A percentile compares a stretch with the other conserved stretches of the same genome.
phyloP scores from a whole-genome alignment of 2,797 vertebrate species.

The Fringilla coelebs region DNA sequence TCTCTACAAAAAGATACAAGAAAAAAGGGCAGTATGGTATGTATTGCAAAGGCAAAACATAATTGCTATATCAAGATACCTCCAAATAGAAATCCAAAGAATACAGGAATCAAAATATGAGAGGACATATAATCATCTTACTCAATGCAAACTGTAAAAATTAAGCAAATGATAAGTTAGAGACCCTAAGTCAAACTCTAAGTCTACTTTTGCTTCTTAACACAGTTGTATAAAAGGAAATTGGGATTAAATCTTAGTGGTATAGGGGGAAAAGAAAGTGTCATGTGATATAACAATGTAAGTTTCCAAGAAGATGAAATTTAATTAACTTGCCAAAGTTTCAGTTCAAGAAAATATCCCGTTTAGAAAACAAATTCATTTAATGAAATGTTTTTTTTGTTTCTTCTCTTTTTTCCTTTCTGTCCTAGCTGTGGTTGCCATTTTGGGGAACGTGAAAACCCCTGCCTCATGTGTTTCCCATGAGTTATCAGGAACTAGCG shows the following conservation, averaged over 20 bases:
- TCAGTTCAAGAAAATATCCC: not conserved
- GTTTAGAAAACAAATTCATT: not conserved
- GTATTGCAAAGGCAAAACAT: not conserved
- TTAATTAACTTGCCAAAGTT: not conserved
- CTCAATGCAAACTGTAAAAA: not conserved
- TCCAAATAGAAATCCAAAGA: not conserved
- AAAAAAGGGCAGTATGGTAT: not conserved
- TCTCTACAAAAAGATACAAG: not conserved
- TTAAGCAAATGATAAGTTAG: not conserved
- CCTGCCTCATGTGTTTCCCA: not conserved
- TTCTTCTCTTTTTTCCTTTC: slow-evolving; percentile 24
- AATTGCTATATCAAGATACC: not conserved
- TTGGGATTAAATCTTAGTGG: not conserved
- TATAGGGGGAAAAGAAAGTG: not conserved
- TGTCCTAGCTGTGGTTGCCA: not conserved
- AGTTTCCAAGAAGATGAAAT: not conserved
- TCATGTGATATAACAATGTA: not conserved
- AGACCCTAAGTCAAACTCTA: not conserved
- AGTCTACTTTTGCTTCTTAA: not conserved
- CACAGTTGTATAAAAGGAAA: not conserved
- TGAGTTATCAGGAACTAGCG: slow-evolving; percentile 15
- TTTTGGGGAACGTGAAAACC: slow-evolving; percentile 40
- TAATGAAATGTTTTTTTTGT: not conserved
- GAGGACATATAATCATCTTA: not conserved
- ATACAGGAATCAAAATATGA: not conserved